Conservation (phyloP, 1,140 invertebrate species). For the Phocides pigmalion region DNA sequence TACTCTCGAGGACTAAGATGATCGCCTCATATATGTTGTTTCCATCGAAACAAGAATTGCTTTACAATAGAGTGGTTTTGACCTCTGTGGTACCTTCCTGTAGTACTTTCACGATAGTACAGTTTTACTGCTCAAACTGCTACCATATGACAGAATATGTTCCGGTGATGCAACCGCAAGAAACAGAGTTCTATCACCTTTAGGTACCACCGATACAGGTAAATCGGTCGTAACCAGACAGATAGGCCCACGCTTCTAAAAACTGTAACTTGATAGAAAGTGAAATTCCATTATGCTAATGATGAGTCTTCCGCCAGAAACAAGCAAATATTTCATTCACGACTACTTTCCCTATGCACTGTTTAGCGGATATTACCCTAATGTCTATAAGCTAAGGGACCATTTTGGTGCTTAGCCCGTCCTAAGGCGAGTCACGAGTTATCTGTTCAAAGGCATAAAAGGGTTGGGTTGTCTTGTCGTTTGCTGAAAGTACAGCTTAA, state of each 20-base stretch:
- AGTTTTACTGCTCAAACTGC: too few relatives aligned
- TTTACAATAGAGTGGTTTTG: too few relatives aligned
- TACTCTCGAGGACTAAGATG: too few relatives aligned
- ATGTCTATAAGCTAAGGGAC: not conserved
- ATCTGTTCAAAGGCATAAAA: conserved; percentile 14
- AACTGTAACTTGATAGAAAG: conserved; percentile 33
- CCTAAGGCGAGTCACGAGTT: conserved; percentile 21
- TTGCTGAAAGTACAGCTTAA: conserved; percentile 28
- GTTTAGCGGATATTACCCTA: conserved; percentile 17
- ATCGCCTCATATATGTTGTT: too few relatives aligned
- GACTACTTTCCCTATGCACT: conserved; percentile 23
- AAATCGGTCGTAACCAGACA: conserved; percentile 4
- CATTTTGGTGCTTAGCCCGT: not conserved
- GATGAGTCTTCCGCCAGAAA: conserved; percentile 33
- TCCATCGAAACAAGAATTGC: too few relatives aligned
- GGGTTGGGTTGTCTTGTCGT: conserved; percentile 25
- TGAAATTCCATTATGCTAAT: conserved; percentile 35
- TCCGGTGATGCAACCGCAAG: too few relatives aligned
- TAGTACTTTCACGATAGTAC: too few relatives aligned
- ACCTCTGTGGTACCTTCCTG: too few relatives aligned
- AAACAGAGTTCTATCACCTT: too few relatives aligned
- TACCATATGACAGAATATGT: too few relatives aligned
- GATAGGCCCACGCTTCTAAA: conserved; percentile 16
- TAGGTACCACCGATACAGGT: too few relatives aligned
- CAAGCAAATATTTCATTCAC: conserved; percentile 33